Base-by-base conservation (phyloP, 2,113 vertebrate genomes). In the Callospermophilus lateralis region DNA sequence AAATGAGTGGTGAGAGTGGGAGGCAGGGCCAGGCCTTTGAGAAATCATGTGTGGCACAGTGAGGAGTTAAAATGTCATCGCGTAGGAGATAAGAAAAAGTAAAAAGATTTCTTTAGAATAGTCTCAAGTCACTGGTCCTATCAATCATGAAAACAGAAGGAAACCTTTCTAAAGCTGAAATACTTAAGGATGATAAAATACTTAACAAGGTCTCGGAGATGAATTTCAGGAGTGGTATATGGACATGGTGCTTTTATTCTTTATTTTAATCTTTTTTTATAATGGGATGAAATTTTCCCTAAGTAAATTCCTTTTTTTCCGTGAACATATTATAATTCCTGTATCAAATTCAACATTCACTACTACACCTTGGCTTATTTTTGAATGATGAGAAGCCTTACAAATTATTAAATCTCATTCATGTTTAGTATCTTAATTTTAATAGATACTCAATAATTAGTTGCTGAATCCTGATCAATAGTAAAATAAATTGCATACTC, bases 291-390 rank as follows among this genome's bases (percentile, higher is more conserved):
- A 65, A 45, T 93, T 92, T 10, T 83, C 19, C 16, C 9, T 58
- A 70, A 90, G 12, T 73, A 89, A 92, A n/a, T 89, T 65, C 8
- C 10, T n/a, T 68, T 76, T 70, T 77, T 58, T 67, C 74, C 51
- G 51, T 95, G 34, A 94, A 90, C 90, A 90, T 53, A n/a, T 2
- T 94, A 26, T 77, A 88, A 39, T 88, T 79, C 89, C 8, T 51
- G 19, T 34, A 78, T 30, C 17, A 74, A 93, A 84, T 65, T 90
- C 12, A 67, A 30, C n/a, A 72, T 8, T 65, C 67, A 92, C 34
- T 55, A 55, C 12, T 65, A 93, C 24, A 81, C 74, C 83, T 74
- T 78, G 42, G 88, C 26, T 84, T 83, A 83, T 11, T 48, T 22
- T 88, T 87, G 15, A 95, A 88, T 6, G 45, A 17, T 58, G 37